Evolutionary conservation across 2,113 vertebrate species (phyloP), one percentile per base, ranked within the genome.

Genomic region (Pedionomus torquatus): DNA sequence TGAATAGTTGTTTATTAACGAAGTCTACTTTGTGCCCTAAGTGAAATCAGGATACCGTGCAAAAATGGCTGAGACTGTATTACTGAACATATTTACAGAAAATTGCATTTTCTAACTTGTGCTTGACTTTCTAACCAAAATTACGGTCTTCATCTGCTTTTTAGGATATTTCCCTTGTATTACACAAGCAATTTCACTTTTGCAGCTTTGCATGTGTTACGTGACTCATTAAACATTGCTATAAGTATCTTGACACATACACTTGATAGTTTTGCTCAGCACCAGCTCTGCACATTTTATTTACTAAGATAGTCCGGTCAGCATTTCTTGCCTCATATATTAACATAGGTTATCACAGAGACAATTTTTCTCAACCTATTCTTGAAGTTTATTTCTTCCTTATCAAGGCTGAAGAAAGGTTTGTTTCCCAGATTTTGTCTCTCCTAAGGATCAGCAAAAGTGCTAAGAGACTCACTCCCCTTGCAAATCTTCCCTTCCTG

Each of bases 51-150:
- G 19, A 71, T 68, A 28, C 37, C 51, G 48, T 30, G 76, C 41
- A 83, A 76, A 88, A 93, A n/a, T 31, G 44, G 10, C 6, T 87
- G 44, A 77, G 23, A 41, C 25, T 41, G 19, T 54, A 51, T 51
- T 70, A 37, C 18, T 48, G 64, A 78, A 66, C 9, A 31, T 78
- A 71, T 44, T 37, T 58, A 58, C 17, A 87, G 72, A 63, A 88
- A 92, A 83, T n/a, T 60, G 8, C 13, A 28, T 78, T 92, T 94
- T 81, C 20, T 35, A 80, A 72, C 44, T 94, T 81, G 41, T 57
- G 30, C 28, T 54, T 75, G 23, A 35, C 11, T 96, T 95, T 64
- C 41, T 60, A 68, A 55, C 30, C 7, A 48, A 81, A 81, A 51
- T 63, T 49, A 24, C 20, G 15, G 2, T 64, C 25, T 70, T 88